Evolutionary conservation across 2,888 invertebrate species (phyloP).

Genomic region (Lamproptera curius): DNA sequence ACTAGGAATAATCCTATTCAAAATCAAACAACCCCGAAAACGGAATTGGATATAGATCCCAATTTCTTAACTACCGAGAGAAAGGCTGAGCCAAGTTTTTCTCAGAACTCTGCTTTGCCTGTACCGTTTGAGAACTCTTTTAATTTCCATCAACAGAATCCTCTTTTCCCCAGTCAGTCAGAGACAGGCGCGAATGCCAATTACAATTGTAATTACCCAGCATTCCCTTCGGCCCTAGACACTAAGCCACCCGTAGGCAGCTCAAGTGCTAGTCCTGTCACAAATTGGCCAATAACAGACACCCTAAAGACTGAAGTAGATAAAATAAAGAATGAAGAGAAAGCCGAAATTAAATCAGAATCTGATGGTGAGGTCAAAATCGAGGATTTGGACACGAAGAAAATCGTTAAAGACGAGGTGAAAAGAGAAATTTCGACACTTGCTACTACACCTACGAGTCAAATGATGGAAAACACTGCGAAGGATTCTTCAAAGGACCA

Average conservation of each 20-base stretch:
- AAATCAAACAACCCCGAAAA: slow-evolving; percentile 36
- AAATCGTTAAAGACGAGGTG: slow-evolving; percentile 62
- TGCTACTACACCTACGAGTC: slow-evolving; percentile 29
- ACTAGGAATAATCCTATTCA: slow-evolving; percentile 31
- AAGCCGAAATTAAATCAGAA: slow-evolving; percentile 69
- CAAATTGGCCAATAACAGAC: slow-evolving; percentile 66
- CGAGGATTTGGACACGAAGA: slow-evolving; percentile 71
- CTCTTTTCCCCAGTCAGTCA: slow-evolving; percentile 43
- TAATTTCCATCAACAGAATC: slow-evolving; percentile 47
- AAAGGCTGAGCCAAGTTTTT: slow-evolving; percentile 42
- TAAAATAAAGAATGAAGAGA: slow-evolving; percentile 66
- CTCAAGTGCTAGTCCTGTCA: slow-evolving; percentile 56
- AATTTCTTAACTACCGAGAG: slow-evolving; percentile 40
- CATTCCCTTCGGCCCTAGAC: slow-evolving; percentile 53
- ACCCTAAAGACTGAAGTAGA: slow-evolving; percentile 61
- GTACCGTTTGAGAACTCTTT: slow-evolving; percentile 40
- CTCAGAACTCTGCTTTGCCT: slow-evolving; percentile 37
- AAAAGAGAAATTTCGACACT: slow-evolving; percentile 34
- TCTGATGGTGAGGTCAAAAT: slow-evolving; percentile 74
- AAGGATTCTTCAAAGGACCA: slow-evolving; percentile 35
- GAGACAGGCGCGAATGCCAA: slow-evolving; percentile 41
- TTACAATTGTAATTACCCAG: slow-evolving; percentile 49
- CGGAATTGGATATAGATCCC: slow-evolving; percentile 34
- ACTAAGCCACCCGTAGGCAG: slow-evolving; percentile 63
- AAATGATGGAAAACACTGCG: slow-evolving; percentile 28